Percentiles rank a stretch among this genome's conserved stretches.
Evolutionary conservation across 2,113 vertebrate species (phyloP).

Genomic region (Chlorocebus sabaeus): DNA sequence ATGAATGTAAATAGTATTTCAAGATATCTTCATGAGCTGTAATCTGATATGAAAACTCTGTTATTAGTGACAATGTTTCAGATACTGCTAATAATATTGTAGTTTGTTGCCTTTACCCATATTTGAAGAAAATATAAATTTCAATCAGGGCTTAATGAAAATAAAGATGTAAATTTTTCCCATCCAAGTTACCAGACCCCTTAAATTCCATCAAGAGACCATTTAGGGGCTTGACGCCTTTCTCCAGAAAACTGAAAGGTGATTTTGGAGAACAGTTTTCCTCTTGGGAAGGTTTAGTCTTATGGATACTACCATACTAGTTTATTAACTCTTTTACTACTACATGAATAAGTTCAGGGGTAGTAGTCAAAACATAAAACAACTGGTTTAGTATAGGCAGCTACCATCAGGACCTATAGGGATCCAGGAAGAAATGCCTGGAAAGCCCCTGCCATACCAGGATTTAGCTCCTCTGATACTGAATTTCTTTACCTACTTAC

Average conservation of each 20-base stretch:
- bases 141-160: background rate
- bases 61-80: background rate
- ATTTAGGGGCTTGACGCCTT: background rate
- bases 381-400: background rate
- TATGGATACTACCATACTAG: background rate
- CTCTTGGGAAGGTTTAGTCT: background rate
- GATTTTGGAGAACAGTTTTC: background rate
- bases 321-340: background rate
- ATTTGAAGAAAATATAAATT: constrained; percentile 8
- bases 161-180: background rate
- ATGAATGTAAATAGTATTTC: constrained; percentile 40
- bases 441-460: background rate
- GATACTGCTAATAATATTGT: background rate
- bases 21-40: background rate
- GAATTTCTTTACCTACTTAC: background rate
- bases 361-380: background rate
- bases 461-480: background rate
- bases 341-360: background rate
- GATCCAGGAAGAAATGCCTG: background rate
- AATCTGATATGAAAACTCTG: background rate
- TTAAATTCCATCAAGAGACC: background rate
- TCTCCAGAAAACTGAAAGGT: background rate
- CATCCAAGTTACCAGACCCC: background rate
- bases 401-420: background rate
- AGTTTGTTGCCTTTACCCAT: background rate